phyloP scores from a whole-genome alignment of 1,140 invertebrate genomes.

The Drosophila cardini region DNA sequence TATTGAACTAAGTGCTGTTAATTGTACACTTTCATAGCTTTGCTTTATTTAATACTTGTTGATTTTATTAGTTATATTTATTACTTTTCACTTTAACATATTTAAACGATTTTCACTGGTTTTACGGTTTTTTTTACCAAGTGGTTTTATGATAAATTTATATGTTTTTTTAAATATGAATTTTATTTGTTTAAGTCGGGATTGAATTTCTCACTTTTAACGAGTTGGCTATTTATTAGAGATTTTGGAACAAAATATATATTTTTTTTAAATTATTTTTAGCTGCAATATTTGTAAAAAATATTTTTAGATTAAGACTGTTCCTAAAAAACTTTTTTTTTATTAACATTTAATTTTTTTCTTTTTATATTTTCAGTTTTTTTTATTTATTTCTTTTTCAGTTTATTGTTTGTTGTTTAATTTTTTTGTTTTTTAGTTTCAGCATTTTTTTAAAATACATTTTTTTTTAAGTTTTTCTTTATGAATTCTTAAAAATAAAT shows the following conservation, averaged over 20 bases:
- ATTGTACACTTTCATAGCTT: constrained; percentile 6
- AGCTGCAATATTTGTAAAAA: too few species aligned
- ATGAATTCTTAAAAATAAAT: too few species aligned
- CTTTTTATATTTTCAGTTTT: background rate
- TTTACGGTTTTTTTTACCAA: too few species aligned
- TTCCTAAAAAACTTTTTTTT: background rate
- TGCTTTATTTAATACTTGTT: background rate
- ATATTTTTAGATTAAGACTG: too few species aligned
- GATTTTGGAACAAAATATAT: too few species aligned
- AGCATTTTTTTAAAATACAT: background rate
- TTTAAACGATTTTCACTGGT: too few species aligned
- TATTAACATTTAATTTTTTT: background rate
- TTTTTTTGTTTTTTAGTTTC: background rate
- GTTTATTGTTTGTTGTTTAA: background rate
- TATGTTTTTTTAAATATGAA: too few species aligned
- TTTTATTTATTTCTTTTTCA: background rate
- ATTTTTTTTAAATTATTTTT: too few species aligned
- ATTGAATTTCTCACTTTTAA: too few species aligned
- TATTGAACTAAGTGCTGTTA: constrained; percentile 25
- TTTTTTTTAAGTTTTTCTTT: background rate
- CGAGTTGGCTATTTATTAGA: too few species aligned
- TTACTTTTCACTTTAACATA: background rate
- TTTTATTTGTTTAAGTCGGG: too few species aligned
- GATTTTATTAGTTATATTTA: constrained; percentile 3
- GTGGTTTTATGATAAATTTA: too few species aligned